A percentile compares a stretch with the other conserved stretches of the same genome.
phyloP scores from a whole-genome alignment of 64 coral and sea anemone species.

The Dendronephthya gigantea region DNA sequence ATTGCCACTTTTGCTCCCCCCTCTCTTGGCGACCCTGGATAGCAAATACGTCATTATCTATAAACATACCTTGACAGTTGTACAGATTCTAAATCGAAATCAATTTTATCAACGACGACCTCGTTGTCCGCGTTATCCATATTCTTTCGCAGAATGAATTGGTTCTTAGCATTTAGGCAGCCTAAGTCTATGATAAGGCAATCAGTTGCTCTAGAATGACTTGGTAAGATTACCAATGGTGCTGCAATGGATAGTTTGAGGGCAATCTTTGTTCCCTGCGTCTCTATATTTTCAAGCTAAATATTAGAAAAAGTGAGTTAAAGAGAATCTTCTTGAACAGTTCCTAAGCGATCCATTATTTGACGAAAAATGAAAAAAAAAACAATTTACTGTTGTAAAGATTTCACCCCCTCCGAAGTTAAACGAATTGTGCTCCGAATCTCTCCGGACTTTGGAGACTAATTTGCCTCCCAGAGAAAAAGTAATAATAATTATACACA shows the following conservation, averaged over 20 bases:
- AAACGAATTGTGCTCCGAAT: too few species aligned
- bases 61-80: constrained; percentile 69
- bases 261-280: constrained; percentile 60
- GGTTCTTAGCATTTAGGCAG: constrained; percentile 62
- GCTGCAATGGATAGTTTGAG: constrained; percentile 61
- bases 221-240: constrained; percentile 67
- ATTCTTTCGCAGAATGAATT: constrained; percentile 47
- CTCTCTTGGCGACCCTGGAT: too few species aligned
- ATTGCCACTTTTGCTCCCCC: too few species aligned
- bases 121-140: constrained; percentile 5
- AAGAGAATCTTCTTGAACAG: neutral
- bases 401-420: too few species aligned
- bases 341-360: too few species aligned
- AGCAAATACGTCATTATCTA: neutral
- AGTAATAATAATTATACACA: too few species aligned
- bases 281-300: constrained; percentile 60
- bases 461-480: too few species aligned
- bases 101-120: constrained; percentile 66
- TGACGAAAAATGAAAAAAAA: too few species aligned
- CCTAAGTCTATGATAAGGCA: constrained; percentile 83
- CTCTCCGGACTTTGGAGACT: too few species aligned
- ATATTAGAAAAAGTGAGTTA: neutral
- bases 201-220: constrained; percentile 63
- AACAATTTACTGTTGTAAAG: too few species aligned
- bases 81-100: constrained; percentile 72